Conservation (phyloP, 2,113 vertebrate species). For the Apodemus sylvaticus region DNA sequence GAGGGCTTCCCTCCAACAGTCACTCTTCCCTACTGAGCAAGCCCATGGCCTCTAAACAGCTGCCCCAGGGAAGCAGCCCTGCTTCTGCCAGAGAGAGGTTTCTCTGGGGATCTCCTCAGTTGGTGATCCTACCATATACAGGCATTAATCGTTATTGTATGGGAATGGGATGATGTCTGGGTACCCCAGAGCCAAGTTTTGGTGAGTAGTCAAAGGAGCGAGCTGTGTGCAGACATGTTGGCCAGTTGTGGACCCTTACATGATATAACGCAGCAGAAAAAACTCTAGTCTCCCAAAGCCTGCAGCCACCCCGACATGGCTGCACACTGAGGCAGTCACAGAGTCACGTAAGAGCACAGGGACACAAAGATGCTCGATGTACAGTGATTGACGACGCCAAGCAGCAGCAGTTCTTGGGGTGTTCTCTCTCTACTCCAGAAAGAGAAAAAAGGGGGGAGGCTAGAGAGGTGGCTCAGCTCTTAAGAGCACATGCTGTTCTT, state of each 20-base stretch:
- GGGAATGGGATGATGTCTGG: not conserved
- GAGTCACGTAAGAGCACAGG: fast-evolving
- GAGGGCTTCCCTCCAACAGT: not conserved
- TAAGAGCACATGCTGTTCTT: no score
- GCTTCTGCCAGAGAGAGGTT: not conserved
- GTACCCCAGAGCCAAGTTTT: conserved; percentile 13
- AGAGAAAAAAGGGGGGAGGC: not conserved
- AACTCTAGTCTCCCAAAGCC: not conserved
- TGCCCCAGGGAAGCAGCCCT: not conserved
- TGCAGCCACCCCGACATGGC: not conserved
- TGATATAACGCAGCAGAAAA: no score
- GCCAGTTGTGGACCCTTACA: no score
- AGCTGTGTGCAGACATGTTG: no score
- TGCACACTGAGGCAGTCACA: no score
- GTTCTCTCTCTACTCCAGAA: not conserved
- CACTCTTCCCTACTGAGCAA: not conserved
- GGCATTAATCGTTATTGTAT: not conserved
- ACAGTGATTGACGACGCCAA: not conserved
- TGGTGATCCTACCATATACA: not conserved
- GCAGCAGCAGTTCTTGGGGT: not conserved
- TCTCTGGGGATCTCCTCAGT: not conserved
- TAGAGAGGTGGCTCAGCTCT: not conserved
- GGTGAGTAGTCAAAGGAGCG: not conserved
- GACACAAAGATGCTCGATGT: fast-evolving
- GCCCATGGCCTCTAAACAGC: not conserved